Base-by-base conservation (phyloP, 2,113 vertebrate species). In the Grammomys surdaster region DNA sequence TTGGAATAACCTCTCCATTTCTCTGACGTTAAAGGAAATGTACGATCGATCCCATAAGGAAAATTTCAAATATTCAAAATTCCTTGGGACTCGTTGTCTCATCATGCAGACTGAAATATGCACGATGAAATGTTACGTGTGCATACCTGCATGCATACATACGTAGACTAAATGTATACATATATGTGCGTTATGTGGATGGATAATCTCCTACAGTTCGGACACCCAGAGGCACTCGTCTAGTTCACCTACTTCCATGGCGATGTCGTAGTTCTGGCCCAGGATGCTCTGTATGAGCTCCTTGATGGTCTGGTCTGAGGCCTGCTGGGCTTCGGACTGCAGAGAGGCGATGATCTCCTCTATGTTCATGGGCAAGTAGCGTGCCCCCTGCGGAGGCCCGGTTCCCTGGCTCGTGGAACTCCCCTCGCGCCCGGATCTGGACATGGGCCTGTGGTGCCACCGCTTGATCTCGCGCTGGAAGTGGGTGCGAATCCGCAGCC, bases 321-420 rank as follows among this genome's bases (percentile, higher is more conserved):
- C 96, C 95, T 96, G 97, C 88, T 96, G 97, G 76, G 95, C 93
- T 96, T 98, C 97, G 70, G 97, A 98, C 97, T 97, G 98, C 96
- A 98, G 97, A 31, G 98, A 99, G 88, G 97, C 98, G 92, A 98
- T 98, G 97, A 99, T 98, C 97, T 99, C 98, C 97, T 98, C 98
- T 82, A 98, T 97, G 96, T 97, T 98, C 63, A 69, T 97, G 89
- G 97, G 98, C 93, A 91, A 28, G 43, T 91, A 92, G 70, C 95
- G 98, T 84, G 91, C 26, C 58, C 91, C 89, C 92, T 89, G 80
- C 5, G 60, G 93, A 73, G 82, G 33, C 89, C 84, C 73, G 77
- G 76, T 20, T 73, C 58, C 72, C 36, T 95, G 97, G 90, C 97
- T 94, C 90, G 60, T 90, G 92, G 91, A 58, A 84, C 94, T 28